Conservation (phyloP, 2,113 vertebrate genomes). For the Cnemophilus loriae region DNA sequence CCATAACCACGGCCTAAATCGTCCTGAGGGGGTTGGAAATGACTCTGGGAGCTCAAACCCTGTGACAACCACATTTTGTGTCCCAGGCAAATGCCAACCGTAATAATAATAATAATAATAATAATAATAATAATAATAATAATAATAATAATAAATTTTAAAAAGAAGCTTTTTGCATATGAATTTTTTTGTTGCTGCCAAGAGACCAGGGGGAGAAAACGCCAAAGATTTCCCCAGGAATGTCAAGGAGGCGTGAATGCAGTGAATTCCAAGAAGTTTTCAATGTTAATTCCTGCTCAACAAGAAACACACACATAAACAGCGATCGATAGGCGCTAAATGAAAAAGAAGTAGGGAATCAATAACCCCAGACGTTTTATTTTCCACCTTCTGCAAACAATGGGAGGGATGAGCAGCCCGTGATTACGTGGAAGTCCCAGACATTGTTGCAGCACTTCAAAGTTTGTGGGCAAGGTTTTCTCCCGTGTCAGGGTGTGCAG, state of each 20-base stretch:
- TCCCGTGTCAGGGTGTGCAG: background rate
- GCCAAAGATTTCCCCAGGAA: background rate
- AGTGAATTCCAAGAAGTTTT: constrained; percentile 32
- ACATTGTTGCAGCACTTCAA: background rate
- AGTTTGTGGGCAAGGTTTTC: background rate
- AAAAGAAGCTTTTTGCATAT: background rate
- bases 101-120: background rate
- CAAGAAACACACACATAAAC: constrained; percentile 5
- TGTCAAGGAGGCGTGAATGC: background rate
- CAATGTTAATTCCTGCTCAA: constrained; percentile 45
- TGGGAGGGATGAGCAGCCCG: background rate
- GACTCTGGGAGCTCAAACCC: background rate
- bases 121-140: background rate
- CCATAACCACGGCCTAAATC: background rate
- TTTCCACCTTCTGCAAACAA: constrained; percentile 39
- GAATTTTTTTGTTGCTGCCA: background rate
- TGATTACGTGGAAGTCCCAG: background rate
- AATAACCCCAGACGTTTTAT: constrained; percentile 18
- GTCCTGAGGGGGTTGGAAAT: background rate
- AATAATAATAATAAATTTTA: background rate
- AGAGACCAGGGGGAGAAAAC: background rate
- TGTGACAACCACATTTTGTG: background rate
- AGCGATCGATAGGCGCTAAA: constrained; percentile 26
- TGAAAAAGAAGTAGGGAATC: constrained; percentile 47
- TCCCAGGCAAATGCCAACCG: background rate